phyloP scores from a whole-genome alignment of 2,888 invertebrate genomes.

The Chaetogeoica ovagalla region DNA sequence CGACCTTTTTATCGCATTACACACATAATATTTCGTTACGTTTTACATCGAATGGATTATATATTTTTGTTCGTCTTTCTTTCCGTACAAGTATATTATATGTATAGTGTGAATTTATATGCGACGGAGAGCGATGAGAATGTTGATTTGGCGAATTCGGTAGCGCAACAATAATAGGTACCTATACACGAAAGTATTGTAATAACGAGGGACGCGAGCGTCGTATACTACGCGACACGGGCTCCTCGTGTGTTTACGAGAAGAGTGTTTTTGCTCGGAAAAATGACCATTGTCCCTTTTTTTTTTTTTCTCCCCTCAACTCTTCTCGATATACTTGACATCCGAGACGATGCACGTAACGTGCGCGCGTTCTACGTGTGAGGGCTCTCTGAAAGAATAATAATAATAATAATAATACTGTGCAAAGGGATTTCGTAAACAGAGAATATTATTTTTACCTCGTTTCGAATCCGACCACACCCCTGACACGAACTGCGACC shows the following conservation, averaged over 20 bases:
- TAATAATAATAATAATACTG: neutral
- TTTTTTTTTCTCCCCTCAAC: neutral
- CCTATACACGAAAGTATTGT: too few species aligned
- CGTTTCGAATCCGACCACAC: neutral
- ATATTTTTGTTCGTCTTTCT: constrained; percentile 20
- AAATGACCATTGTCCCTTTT: constrained; percentile 45
- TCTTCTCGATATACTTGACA: constrained; percentile 10
- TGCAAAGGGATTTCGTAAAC: constrained; percentile 28
- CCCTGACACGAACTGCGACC: too few species aligned
- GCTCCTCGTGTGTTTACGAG: too few species aligned
- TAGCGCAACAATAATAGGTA: constrained; percentile 28
- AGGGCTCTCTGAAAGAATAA: constrained; percentile 35
- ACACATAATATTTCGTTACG: constrained; percentile 14
- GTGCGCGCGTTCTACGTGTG: constrained; percentile 18
- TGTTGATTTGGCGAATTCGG: constrained; percentile 50
- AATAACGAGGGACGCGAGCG: neutral
- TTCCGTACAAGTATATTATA: neutral
- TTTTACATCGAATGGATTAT: constrained; percentile 16
- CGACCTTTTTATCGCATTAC: constrained; percentile 31
- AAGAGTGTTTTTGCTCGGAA: too few species aligned
- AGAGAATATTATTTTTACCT: constrained; percentile 30
- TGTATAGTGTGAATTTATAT: constrained; percentile 20
- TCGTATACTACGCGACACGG: neutral
- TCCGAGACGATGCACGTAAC: neutral
- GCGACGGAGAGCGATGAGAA: neutral